A percentile compares a stretch with the other conserved stretches of the same genome.
Evolutionary conservation across 1,140 invertebrate genomes (phyloP).

Genomic region (Lepidurus couesii): DNA sequence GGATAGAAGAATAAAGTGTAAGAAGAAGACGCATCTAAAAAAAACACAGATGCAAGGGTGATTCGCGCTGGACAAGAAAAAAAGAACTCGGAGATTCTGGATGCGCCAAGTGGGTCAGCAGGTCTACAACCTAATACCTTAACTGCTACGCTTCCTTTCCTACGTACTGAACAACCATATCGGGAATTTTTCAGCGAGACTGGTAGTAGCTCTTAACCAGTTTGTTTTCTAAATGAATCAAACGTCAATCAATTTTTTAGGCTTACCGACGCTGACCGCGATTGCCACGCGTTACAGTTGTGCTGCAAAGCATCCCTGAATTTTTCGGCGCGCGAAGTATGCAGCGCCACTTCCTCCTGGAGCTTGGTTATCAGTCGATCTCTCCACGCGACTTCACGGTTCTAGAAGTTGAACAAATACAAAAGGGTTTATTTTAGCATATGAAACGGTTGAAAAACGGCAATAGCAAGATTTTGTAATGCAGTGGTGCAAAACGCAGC

Average conservation of each 20-base stretch:
- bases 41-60: background rate
- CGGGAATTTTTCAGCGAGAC: background rate
- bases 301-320: background rate
- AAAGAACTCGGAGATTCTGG: background rate
- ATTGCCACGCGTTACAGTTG: background rate
- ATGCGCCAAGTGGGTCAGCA: constrained; percentile 17
- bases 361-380: background rate
- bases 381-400: constrained; percentile 17
- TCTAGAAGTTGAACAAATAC: background rate
- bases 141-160: background rate
- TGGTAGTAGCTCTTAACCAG: no score
- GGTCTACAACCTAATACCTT: background rate
- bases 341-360: constrained; percentile 11
- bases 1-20: background rate
- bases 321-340: constrained; percentile 12
- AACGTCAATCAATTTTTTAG: background rate
- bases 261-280: background rate
- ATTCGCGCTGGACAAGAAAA: background rate
- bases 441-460: no score
- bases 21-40: background rate
- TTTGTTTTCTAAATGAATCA: no score
- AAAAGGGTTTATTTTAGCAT: background rate
- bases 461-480: no score
- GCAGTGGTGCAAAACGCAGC: no score
- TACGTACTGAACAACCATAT: background rate